Conservation (phyloP, 1,140 invertebrate species). For the Goniozus legneri region DNA sequence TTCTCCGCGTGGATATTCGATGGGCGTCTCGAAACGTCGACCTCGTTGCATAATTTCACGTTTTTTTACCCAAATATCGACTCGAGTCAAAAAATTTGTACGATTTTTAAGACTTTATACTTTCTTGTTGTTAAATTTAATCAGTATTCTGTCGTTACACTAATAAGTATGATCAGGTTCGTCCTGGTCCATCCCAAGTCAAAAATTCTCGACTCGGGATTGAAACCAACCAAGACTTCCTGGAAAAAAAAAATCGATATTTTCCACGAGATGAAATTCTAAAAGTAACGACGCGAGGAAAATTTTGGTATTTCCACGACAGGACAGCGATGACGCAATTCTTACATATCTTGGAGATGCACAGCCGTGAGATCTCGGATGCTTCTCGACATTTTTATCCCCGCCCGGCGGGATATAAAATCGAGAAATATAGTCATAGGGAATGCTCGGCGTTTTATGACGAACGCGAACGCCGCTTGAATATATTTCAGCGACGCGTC, state of each 20-base stretch:
- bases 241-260: too few relatives aligned
- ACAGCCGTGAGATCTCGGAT: background rate
- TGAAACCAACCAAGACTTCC: too few relatives aligned
- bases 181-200: too few relatives aligned
- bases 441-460: background rate
- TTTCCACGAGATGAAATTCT: too few relatives aligned
- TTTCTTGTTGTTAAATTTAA: too few relatives aligned
- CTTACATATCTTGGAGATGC: background rate
- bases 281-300: too few relatives aligned
- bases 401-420: background rate
- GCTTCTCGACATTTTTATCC: constrained; percentile 7
- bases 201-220: too few relatives aligned
- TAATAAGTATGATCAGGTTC: too few relatives aligned
- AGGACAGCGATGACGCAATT: too few relatives aligned
- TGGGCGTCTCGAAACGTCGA: constrained; percentile 20
- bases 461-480: constrained; percentile 10
- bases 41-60: constrained; percentile 8
- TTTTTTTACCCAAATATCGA: constrained; percentile 1
- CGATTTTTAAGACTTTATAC: background rate
- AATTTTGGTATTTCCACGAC: too few relatives aligned
- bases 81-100: background rate
- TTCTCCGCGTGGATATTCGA: constrained; percentile 13
- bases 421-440: too few relatives aligned
- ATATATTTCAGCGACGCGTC: constrained; percentile 11
- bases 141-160: too few relatives aligned